phyloP scores from a whole-genome alignment of 2,113 vertebrate species.

The Taurulus bubalis region DNA sequence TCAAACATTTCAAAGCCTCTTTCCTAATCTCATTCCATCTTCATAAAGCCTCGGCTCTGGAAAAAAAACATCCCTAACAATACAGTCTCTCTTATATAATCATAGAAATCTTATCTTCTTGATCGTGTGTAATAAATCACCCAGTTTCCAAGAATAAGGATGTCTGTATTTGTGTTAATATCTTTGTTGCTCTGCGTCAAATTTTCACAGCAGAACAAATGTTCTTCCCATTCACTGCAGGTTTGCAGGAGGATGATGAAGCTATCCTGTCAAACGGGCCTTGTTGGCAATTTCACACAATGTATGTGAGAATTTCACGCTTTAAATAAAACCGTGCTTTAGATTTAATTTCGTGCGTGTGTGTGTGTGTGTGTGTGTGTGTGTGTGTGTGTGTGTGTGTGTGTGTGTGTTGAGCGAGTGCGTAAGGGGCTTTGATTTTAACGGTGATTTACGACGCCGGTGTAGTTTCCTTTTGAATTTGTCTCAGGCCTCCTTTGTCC shows the following conservation, averaged over 20 bases:
- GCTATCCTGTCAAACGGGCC: conserved; percentile 46
- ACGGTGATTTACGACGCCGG: not conserved
- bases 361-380: not conserved
- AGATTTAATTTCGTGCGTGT: conserved; percentile 16
- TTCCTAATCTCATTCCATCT: conserved; percentile 56
- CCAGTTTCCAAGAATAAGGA: conserved; percentile 24
- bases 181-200: conserved; percentile 23
- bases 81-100: not conserved
- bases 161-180: conserved; percentile 16
- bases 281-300: conserved; percentile 68
- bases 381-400: not conserved
- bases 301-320: conserved; percentile 47
- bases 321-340: conserved; percentile 48
- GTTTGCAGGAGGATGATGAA: conserved; percentile 44
- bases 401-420: not conserved
- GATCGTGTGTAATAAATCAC: conserved; percentile 25
- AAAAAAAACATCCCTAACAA: conserved; percentile 17
- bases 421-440: conserved; percentile 27
- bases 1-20: conserved; percentile 64
- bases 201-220: conserved; percentile 35
- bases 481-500: not conserved
- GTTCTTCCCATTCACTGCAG: conserved; percentile 34
- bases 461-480: conserved; percentile 11
- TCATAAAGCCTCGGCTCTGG: conserved; percentile 23
- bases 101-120: not conserved